Conservation (phyloP, 2,113 vertebrate genomes). For the Trematomus loennbergii region DNA sequence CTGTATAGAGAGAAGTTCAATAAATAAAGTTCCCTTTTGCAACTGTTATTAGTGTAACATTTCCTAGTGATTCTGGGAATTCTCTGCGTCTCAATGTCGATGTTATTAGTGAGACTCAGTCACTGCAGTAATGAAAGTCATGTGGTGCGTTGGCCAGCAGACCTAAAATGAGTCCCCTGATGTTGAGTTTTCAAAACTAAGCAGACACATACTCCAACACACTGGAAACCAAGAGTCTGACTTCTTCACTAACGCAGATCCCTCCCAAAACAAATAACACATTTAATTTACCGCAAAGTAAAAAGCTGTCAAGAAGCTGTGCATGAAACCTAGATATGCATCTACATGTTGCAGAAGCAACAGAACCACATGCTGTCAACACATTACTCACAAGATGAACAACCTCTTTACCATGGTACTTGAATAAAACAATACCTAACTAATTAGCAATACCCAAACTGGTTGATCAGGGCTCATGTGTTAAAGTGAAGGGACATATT, state of each 20-base stretch:
- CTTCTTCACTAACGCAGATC: background rate
- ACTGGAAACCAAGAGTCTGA: conserved; percentile 50
- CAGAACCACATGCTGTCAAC: background rate
- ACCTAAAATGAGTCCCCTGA: conserved; percentile 39
- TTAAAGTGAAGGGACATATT: too few relatives aligned
- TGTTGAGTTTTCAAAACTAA: conserved; percentile 13
- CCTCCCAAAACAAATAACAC: too few relatives aligned
- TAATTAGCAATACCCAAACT: background rate
- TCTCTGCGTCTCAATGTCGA: background rate
- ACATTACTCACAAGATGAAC: background rate
- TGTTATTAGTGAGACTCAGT: background rate
- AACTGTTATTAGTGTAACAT: background rate
- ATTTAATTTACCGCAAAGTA: too few relatives aligned
- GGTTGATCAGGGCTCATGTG: background rate
- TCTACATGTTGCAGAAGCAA: conserved; percentile 21
- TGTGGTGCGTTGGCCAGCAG: conserved; percentile 47
- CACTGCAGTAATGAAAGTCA: conserved; percentile 61
- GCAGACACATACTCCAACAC: conserved; percentile 1
- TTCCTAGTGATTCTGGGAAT: background rate
- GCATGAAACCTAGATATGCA: conserved; percentile 31
- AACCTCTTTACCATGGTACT: background rate
- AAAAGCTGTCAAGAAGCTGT: background rate
- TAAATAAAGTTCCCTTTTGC: background rate
- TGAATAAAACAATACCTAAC: background rate
- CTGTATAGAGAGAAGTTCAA: background rate